These are phyloP conservation scores for Sitta europaea DNA, from an alignment of 2,113 vertebrate genomes.

Conservation along the genomic window DNA sequence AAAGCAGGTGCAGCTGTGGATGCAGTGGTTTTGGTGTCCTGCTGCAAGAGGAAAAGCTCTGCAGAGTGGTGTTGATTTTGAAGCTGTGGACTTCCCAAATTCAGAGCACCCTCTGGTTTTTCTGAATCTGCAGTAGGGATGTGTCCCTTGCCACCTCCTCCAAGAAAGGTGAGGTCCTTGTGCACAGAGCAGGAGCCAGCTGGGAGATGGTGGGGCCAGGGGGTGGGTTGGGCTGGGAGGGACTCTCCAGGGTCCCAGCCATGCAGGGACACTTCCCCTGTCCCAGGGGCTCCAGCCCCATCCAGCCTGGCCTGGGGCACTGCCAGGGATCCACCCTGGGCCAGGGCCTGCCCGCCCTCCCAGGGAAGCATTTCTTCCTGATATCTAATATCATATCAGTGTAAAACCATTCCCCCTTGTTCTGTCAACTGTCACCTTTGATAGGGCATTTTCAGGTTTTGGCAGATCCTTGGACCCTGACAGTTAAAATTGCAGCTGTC, in stretches of 20 bases:
- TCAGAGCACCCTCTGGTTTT: not conserved
- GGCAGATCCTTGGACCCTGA: not conserved
- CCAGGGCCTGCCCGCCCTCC: not conserved
- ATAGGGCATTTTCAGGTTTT: not conserved
- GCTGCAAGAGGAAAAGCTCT: not conserved
- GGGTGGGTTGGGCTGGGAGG: not conserved
- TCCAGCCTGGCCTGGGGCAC: not conserved
- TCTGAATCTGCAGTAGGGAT: not conserved
- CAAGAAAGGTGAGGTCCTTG: too few relatives aligned
- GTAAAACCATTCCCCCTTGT: not conserved
- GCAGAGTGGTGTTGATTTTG: not conserved
- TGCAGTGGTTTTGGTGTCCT: not conserved
- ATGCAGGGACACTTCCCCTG: not conserved
- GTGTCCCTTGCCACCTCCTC: not conserved
- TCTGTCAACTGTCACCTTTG: not conserved
- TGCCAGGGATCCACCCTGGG: not conserved
- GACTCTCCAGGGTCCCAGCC: not conserved
- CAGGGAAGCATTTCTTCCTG: not conserved
- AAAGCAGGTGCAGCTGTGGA: not conserved
- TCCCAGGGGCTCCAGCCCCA: too few relatives aligned
- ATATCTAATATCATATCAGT: too few relatives aligned
- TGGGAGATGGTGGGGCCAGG: not conserved
- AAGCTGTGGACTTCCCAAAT: not conserved
- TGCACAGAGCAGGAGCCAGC: not conserved
- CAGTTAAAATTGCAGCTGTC: not conserved